Evolutionary conservation across 2,888 invertebrate species (phyloP).

Genomic region (Agonopterix heracliana): DNA sequence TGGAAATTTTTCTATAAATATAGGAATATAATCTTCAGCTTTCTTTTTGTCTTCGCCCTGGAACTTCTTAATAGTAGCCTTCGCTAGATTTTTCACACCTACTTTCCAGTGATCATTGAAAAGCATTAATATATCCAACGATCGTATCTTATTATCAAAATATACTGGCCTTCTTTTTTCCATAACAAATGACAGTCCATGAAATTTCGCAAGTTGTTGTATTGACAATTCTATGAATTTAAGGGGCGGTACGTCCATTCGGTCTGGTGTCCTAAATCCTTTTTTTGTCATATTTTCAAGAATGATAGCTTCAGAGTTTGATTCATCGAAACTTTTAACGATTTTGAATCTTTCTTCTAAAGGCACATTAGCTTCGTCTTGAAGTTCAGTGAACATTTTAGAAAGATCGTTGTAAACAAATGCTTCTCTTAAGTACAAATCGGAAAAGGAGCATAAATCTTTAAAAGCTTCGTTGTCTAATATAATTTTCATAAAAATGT

Average conservation of each 20-base stretch:
- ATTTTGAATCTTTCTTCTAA: constrained; percentile 29
- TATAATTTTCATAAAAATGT: constrained; percentile 45
- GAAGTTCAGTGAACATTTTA: constrained; percentile 30
- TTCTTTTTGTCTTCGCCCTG: constrained; percentile 13
- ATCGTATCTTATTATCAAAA: constrained; percentile 19
- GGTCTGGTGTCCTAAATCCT: constrained; percentile 30
- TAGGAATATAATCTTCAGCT: constrained; percentile 11
- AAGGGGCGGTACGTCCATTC: constrained; percentile 24
- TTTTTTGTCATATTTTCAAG: constrained; percentile 37
- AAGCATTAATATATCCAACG: constrained; percentile 11
- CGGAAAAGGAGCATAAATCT: constrained; percentile 29
- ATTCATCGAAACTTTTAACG: constrained; percentile 32
- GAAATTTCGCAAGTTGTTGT: constrained; percentile 34
- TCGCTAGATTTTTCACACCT: constrained; percentile 15
- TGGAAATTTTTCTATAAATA: constrained; percentile 10
- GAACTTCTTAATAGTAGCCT: constrained; percentile 11
- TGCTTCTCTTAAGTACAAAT: constrained; percentile 35
- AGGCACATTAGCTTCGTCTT: constrained; percentile 33
- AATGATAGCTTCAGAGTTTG: constrained; percentile 31
- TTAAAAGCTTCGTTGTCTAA: constrained; percentile 20
- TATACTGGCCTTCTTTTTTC: constrained; percentile 25
- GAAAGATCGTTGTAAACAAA: constrained; percentile 37
- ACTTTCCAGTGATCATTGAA: constrained; percentile 21
- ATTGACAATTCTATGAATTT: constrained; percentile 27
- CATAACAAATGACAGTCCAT: constrained; percentile 29